These are phyloP conservation scores for Chlorospingus semifuscus DNA, from an alignment of 2,797 vertebrate species.

Conservation along the genomic window DNA sequence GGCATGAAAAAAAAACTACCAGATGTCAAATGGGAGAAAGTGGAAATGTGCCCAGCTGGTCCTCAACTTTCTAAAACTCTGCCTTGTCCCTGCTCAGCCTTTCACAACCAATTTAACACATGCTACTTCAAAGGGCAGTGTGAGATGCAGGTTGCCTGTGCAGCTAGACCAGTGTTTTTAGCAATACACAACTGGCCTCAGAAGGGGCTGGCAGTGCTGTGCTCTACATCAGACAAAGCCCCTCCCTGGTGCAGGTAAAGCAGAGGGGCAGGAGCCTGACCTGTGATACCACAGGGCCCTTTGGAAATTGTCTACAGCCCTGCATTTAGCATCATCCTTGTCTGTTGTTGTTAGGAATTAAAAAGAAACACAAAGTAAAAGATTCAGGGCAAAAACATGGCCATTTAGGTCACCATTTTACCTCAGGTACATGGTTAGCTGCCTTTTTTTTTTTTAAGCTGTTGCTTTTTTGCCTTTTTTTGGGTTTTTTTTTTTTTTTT, in stretches of 20 bases:
- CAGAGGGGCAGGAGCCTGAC: fast-evolving
- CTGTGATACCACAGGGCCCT: not conserved
- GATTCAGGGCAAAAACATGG: not conserved
- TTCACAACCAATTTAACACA: not conserved
- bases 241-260: not conserved
- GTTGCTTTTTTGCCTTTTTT: not conserved
- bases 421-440: not conserved
- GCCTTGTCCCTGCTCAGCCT: not conserved
- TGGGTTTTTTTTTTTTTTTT: too few relatives aligned
- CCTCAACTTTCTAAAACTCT: not conserved
- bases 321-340: not conserved
- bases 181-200: not conserved
- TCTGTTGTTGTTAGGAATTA: not conserved
- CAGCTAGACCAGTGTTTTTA: not conserved
- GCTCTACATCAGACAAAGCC: not conserved
- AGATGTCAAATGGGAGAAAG: not conserved
- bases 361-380: not conserved
- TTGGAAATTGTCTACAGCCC: not conserved
- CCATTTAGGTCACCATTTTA: not conserved
- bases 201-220: not conserved
- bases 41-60: not conserved
- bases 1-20: not conserved
- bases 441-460: not conserved
- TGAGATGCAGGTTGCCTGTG: not conserved
- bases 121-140: not conserved